Evolutionary conservation across 2,888 invertebrate genomes (phyloP), one percentile per base, ranked within the genome.

Genomic region (Myopa tessellatipennis): DNA sequence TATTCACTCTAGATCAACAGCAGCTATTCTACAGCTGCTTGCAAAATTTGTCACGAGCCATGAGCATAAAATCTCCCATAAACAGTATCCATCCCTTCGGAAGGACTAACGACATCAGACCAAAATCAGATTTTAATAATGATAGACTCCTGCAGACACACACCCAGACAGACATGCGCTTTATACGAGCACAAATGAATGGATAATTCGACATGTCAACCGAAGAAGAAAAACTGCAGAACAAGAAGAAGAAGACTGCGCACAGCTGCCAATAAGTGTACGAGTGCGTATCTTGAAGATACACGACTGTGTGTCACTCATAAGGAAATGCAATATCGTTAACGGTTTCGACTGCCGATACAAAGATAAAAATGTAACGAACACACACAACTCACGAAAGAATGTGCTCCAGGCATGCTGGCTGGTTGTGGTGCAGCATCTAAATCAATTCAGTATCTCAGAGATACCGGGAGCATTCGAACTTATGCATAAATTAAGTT

Each of bases 61-160:
- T 26, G 71, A 36, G 63, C 60, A n/a, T 16, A 34, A 45, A 79
- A 81, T 78, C 72, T 63, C 63, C 16, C 40, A 65, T 78, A 73
- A 77, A 79, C 79, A 79, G 76, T 78, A 55, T 16, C 10, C 55
- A 5, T 55, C 55, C 5, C 55, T n/a, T 10, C 55, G 82, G 83
- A 81, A 81, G 80, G 79, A 79, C 79, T 80, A 67, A 78, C 77
- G 79, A 79, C 78, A 74, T 60, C 68, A 18, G 63, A 26, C 60
- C 61, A 50, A 71, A 74, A 74, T 67, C 58, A 61, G 16, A 86
- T 87, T 87, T 86, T 85, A 86, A 86, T 87, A 86, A 86, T 84
- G 84, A 86, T 86, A 87, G 86, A 86, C 86, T 87, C 87, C 86
- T 82, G 85, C 77, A 79, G 60, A 80, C 68, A 70, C 74, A 80